Evolutionary conservation across 2,113 vertebrate species (phyloP).

Genomic region (Chroicocephalus ridibundus): DNA sequence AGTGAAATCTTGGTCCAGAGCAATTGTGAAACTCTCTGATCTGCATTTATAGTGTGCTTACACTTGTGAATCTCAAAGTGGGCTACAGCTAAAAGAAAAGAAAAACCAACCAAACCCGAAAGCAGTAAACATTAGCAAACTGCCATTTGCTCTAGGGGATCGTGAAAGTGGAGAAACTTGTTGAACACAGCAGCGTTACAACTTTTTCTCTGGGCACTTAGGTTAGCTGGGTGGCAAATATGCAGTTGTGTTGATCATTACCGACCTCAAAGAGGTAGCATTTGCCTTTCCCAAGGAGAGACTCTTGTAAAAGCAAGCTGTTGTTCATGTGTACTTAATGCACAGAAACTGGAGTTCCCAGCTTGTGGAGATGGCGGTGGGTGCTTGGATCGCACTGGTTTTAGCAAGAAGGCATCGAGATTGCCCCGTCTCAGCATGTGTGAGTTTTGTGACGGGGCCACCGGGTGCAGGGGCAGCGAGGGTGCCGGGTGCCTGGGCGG

Average conservation of each 20-base stretch:
- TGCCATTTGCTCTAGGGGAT: neutral
- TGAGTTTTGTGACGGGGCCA: neutral
- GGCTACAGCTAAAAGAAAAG: neutral
- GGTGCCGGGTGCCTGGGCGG: rapidly evolving
- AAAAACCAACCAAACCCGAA: neutral
- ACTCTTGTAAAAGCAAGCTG: neutral
- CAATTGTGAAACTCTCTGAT: neutral
- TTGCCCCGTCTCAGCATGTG: neutral
- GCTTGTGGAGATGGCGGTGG: neutral
- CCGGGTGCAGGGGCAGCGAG: neutral
- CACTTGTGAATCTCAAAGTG: neutral
- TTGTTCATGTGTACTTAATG: neutral
- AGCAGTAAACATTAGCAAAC: neutral
- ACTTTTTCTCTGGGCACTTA: neutral
- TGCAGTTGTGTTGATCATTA: neutral
- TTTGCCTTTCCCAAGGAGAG: neutral
- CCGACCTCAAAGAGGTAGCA: neutral
- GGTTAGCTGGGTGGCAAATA: neutral
- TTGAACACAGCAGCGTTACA: neutral
- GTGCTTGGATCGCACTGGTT: neutral
- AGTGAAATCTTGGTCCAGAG: neutral
- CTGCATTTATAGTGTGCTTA: neutral
- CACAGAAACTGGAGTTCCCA: neutral
- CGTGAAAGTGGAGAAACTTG: neutral
- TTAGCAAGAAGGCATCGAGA: neutral